Conservation (phyloP, 1,140 invertebrate genomes). For the Gyrodactylus bullatarudis region DNA sequence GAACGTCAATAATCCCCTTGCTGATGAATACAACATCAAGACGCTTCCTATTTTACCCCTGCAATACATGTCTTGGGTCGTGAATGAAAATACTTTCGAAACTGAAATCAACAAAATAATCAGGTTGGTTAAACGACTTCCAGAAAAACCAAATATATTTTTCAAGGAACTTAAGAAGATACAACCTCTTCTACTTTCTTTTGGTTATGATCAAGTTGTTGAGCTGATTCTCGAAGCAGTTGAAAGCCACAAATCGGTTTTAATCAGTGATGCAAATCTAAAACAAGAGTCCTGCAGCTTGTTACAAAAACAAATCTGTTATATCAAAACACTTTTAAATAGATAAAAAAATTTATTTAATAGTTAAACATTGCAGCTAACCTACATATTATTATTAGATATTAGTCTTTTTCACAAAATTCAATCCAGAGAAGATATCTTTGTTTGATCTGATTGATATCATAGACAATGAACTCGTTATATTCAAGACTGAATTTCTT, state of each 20-base stretch:
- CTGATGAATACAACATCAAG: background rate
- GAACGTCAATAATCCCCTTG: background rate
- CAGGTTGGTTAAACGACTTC: background rate
- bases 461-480: slow-evolving; percentile 23
- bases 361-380: too few species aligned
- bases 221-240: background rate
- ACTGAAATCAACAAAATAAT: background rate
- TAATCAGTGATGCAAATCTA: background rate
- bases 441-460: slow-evolving; percentile 18
- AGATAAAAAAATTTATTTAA: too few species aligned
- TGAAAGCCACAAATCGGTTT: background rate
- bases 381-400: too few species aligned
- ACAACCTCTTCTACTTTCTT: background rate
- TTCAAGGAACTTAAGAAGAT: background rate
- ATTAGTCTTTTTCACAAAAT: slow-evolving; percentile 10
- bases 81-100: background rate
- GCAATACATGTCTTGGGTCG: background rate
- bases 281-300: too few species aligned
- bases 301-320: background rate
- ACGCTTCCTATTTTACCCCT: background rate
- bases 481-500: slow-evolving; percentile 15
- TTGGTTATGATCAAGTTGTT: background rate
- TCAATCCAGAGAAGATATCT: slow-evolving; percentile 18
- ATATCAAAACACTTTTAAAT: background rate
- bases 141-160: background rate